These are phyloP conservation scores for Ctenopoma multispine DNA, from an alignment of 2,797 vertebrate species.

Conservation along the genomic window DNA sequence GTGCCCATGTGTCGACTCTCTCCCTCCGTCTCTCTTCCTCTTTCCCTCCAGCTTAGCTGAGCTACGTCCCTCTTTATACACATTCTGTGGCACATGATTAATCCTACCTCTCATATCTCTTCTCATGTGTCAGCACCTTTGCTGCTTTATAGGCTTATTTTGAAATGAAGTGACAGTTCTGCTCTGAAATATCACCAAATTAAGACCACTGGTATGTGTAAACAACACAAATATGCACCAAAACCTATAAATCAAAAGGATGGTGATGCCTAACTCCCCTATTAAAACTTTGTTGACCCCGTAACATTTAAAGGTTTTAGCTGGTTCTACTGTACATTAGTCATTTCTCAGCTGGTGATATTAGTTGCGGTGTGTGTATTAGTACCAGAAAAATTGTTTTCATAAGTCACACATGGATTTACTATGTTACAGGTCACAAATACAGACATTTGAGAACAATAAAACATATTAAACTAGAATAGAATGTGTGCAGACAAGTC, in stretches of 20 bases:
- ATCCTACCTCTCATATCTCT: conserved; percentile 75
- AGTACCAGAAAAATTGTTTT: too few species aligned
- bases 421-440: too few species aligned
- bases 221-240: conserved; percentile 70
- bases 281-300: conserved; percentile 68
- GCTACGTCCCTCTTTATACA: conserved; percentile 58
- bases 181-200: conserved; percentile 77
- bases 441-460: too few species aligned
- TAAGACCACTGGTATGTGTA: conserved; percentile 77
- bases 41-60: conserved; percentile 57
- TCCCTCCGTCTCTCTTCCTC: conserved; percentile 25
- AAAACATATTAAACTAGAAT: too few species aligned
- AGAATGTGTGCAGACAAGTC: too few species aligned
- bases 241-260: conserved; percentile 61
- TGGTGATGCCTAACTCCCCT: conserved; percentile 30
- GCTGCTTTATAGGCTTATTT: conserved; percentile 77
- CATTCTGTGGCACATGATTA: conserved; percentile 69
- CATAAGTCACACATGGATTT: too few species aligned
- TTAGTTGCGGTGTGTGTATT: too few species aligned
- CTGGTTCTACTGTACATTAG: conserved; percentile 31
- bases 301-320: conserved; percentile 52
- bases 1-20: conserved; percentile 24
- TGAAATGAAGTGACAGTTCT: conserved; percentile 75
- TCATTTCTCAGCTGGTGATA: conserved; percentile 2
- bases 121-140: conserved; percentile 73